Evolutionary conservation across 1,140 invertebrate species (phyloP), one percentile per base, ranked within the genome.

Genomic region (Ceratina calcarata): DNA sequence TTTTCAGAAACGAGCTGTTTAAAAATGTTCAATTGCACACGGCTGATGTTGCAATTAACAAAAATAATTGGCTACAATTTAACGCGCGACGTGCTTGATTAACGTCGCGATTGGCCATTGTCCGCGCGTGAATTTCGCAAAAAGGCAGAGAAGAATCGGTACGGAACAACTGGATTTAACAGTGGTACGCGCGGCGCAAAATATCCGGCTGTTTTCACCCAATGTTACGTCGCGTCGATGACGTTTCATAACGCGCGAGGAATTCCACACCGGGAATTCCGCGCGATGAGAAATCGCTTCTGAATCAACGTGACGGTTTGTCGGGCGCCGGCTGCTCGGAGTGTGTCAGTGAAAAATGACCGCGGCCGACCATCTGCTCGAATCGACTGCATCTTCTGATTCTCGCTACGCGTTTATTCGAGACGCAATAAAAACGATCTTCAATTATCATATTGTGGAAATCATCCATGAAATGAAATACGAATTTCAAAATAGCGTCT

Each of bases 301-400:
- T 12, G 55, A 71, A 80, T 78, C 68, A 68, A 81, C 75, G 70
- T 49, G 72, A 81, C 64, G 20, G 77, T 83, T 81, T 58, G 69
- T 81, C 68, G 60, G 18, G 66, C 51, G 27, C 18, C 57, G 32
- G 32, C 32, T 68, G 64, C 55, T 32, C 27, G 65, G 81, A 81
- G 37, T 71, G 60, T 53, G 60, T 71, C 66, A 66, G 20, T 71
- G 57, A 83, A 83, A 73, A 73, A 83, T 55, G 32, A 81, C 61
- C 32, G 55, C 49, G n/a, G 27, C 27, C 27, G 27, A 32, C 27
- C 27, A 32, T 32, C 27, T 32, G 27, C 27, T 32, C 27, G 27
- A 27, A 3, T 12, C 49, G 7, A 6, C 13, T 32, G 15, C 10
- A 45, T 51, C 22, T 55, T 53, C 55, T 7, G 49, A n/a, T 10